These are phyloP conservation scores for Engystomops pustulosus DNA, from an alignment of 2,113 vertebrate genomes.

Conservation along the genomic window DNA sequence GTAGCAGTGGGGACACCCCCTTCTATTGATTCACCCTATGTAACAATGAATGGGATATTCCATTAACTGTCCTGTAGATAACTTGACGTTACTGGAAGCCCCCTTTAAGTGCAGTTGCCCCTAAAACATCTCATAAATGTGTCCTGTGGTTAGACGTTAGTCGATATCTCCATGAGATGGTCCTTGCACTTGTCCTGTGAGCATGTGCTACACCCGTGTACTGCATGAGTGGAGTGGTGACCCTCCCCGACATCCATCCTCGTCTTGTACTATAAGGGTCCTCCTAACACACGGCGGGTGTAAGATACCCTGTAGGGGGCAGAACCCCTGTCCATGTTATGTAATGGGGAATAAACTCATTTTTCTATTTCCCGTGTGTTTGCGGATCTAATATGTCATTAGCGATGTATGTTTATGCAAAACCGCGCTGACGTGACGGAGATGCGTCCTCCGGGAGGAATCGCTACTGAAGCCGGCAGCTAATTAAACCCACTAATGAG, in stretches of 20 bases:
- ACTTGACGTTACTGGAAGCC: no score
- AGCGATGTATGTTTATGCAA: conserved; percentile 16
- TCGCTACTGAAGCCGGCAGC: neutral
- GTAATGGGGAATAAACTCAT: conserved; percentile 23
- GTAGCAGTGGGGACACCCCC: no score
- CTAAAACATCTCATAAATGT: no score
- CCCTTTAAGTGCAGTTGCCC: no score
- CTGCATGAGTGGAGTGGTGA: conserved; percentile 27
- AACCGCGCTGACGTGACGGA: neutral
- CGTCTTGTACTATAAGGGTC: conserved; percentile 22
- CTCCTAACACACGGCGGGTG: neutral
- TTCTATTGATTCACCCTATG: no score
- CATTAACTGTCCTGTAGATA: no score
- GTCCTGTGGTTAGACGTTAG: no score
- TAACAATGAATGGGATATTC: no score
- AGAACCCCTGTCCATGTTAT: neutral
- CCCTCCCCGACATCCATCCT: neutral
- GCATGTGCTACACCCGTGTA: conserved; percentile 69
- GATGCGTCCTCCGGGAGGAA: neutral
- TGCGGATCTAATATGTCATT: neutral
- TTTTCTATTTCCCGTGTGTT: conserved; percentile 42
- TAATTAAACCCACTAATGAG: conserved; percentile 26
- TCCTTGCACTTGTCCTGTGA: conserved; percentile 53
- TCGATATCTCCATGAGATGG: no score
- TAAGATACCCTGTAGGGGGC: neutral